Evolutionary conservation across 2,113 vertebrate species (phyloP).

Genomic region (Ophiodon elongatus): DNA sequence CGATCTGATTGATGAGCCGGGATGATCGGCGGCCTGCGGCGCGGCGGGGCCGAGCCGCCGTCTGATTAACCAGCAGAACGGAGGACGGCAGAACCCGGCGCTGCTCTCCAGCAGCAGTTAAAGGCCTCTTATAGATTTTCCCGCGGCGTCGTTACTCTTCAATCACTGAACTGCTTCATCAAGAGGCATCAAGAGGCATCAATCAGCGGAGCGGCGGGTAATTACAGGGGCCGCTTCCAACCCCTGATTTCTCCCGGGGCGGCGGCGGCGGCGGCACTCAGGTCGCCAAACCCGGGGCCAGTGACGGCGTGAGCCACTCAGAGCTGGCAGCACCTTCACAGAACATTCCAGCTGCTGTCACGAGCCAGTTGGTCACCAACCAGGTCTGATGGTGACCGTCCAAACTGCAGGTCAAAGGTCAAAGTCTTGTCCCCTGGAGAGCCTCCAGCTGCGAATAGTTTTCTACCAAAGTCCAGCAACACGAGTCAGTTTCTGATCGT

Average conservation of each 20-base stretch:
- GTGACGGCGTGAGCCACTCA: constrained; percentile 39
- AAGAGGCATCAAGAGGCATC: constrained; percentile 78
- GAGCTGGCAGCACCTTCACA: constrained; percentile 34
- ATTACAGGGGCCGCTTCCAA: constrained; percentile 74
- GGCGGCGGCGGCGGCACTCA: constrained; percentile 7
- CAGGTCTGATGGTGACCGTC: not conserved
- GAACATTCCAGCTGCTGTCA: not conserved
- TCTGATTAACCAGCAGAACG: constrained; percentile 67
- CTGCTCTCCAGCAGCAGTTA: constrained; percentile 56
- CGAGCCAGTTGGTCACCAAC: not conserved
- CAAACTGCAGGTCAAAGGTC: not conserved
- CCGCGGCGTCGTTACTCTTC: constrained; percentile 71
- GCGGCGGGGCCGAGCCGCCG: constrained; percentile 39
- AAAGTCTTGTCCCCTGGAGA: not conserved
- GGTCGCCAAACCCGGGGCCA: constrained; percentile 30
- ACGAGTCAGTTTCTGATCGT: too few species aligned
- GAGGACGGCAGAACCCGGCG: constrained; percentile 50
- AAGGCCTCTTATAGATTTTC: constrained; percentile 77
- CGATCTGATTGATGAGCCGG: constrained; percentile 59
- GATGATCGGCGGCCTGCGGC: constrained; percentile 45
- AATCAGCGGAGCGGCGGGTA: constrained; percentile 71
- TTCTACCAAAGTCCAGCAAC: too few species aligned
- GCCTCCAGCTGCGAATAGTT: too few species aligned
- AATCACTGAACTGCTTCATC: constrained; percentile 80
- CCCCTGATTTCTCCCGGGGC: constrained; percentile 71